Conservation (phyloP, 1,140 invertebrate genomes). For the Geopemphigus sp. region DNA sequence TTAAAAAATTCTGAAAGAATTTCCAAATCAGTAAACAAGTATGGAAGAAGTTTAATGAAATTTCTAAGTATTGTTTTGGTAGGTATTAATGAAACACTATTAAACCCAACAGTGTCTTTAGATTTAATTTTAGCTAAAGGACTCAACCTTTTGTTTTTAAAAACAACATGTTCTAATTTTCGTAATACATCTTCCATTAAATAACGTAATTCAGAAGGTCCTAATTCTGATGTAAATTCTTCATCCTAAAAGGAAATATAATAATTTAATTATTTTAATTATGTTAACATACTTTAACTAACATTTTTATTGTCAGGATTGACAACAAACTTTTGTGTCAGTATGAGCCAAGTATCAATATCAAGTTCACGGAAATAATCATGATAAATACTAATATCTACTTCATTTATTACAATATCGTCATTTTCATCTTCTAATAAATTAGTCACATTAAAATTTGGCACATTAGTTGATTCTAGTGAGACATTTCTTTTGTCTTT, state of each 20-base stretch:
- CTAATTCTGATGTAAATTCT: constrained; percentile 54
- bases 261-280: neutral
- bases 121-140: constrained; percentile 23
- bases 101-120: constrained; percentile 35
- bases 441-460: constrained; percentile 38
- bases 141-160: constrained; percentile 35
- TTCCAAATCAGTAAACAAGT: constrained; percentile 53
- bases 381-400: constrained; percentile 52
- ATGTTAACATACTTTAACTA: neutral
- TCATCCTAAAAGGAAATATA: constrained; percentile 51
- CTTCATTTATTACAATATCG: constrained; percentile 7
- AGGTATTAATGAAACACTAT: constrained; percentile 50
- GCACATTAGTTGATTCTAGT: neutral
- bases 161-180: constrained; percentile 56
- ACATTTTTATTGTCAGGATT: constrained; percentile 52
- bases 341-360: constrained; percentile 58
- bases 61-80: constrained; percentile 51
- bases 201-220: constrained; percentile 57
- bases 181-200: constrained; percentile 57
- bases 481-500: constrained; percentile 26
- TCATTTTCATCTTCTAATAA: constrained; percentile 51
- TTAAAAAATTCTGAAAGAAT: constrained; percentile 54
- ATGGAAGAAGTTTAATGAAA: constrained; percentile 52
- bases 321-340: constrained; percentile 57
- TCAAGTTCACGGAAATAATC: constrained; percentile 59